These are phyloP conservation scores for Phalacrocorax aristotelis DNA, from an alignment of 2,113 vertebrate species.

Conservation along the genomic window DNA sequence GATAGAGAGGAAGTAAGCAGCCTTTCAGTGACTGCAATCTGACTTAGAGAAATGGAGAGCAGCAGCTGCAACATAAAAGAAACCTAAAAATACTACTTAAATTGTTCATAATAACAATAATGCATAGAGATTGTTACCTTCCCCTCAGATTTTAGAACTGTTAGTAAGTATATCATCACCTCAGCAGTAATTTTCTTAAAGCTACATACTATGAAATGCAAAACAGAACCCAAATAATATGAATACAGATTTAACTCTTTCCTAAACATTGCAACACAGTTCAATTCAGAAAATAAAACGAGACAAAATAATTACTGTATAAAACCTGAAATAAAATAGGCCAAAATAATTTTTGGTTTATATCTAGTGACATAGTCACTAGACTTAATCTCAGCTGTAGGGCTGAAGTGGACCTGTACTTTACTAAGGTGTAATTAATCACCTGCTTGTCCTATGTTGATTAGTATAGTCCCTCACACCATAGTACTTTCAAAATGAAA, in stretches of 20 bases:
- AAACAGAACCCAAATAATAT: neutral
- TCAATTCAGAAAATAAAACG: neutral
- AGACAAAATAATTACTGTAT: neutral
- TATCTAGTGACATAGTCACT: neutral
- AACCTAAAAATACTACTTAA: constrained; percentile 64
- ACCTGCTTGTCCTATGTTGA: neutral
- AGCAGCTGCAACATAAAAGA: constrained; percentile 61
- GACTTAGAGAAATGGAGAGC: constrained; percentile 37
- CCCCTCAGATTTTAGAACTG: neutral
- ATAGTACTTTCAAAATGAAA: neutral
- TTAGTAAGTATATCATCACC: constrained; percentile 22
- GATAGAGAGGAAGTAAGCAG: constrained; percentile 32
- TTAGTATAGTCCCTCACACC: neutral
- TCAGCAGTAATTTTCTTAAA: constrained; percentile 39
- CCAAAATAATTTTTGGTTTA: neutral
- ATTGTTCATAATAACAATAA: constrained; percentile 28
- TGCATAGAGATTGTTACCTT: constrained; percentile 43
- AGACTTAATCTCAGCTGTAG: neutral
- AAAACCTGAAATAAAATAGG: neutral
- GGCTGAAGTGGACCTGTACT: neutral
- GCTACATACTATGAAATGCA: neutral
- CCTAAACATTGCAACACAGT: neutral
- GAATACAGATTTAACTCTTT: neutral
- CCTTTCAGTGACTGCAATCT: constrained; percentile 31
- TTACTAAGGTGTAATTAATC: neutral